Evolutionary conservation across 1,140 invertebrate genomes (phyloP), one percentile per base, ranked within the genome.

Genomic region (Halesus radiatus): DNA sequence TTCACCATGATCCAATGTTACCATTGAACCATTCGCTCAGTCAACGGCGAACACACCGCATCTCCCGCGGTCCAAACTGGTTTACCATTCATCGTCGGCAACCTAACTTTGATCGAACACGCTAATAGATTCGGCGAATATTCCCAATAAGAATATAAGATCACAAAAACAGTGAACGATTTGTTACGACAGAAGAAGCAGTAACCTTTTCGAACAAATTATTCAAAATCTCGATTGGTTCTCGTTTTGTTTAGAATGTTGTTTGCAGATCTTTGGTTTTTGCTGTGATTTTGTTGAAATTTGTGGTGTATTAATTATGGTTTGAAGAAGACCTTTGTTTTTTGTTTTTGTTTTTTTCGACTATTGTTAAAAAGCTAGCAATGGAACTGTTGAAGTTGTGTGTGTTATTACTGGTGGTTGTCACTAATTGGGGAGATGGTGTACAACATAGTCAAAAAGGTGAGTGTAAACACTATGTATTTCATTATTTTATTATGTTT

Each of bases 371-470:
- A 56, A 20, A 18, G 56, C 15, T 52, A 18, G 45, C 53, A 52
- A 77, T 77, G 76, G 23, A 77, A 23, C 15, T 20, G 29, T 56
- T 68, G 0, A 32, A 70, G 20, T 20, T 78, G 68, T 18, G 68
- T 16, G 54, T 70, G 52, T 72, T 82, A 16, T 78, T 78, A 20
- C 50, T 76, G 15, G 73, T 72, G 6, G 62, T 58, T 23, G 62
- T 73, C 7, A 37, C 16, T 54, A 8, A 45, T 45, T 45, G 37
- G 37, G 37, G 37, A 45, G 37, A 45, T 45, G 29, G 26, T 54
- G 75, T 66, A 72, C 37, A 45, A 45, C 81, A 32, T 15, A 82
- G 78, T 53, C 81, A 82, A 82, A 82, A 64, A 32, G 81, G 81
- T 82, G 26, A 79, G 76, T 66, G 52, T 72, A 26, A 8, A 10